Evolutionary conservation across 1,140 invertebrate genomes (phyloP).

Genomic region (Meteorus sp.): DNA sequence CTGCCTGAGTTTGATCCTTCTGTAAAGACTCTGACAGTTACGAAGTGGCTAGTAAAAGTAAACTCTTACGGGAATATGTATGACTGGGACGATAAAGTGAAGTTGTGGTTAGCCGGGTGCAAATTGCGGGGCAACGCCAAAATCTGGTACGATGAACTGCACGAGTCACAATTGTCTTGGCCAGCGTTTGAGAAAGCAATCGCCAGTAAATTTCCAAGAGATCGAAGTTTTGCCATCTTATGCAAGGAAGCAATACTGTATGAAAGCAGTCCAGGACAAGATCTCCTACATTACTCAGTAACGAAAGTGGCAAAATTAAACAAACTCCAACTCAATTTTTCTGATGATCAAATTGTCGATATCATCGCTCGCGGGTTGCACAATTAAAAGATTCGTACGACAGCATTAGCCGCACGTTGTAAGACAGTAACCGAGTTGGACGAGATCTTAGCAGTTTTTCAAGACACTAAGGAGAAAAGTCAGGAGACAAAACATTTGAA

Average conservation of each 20-base stretch:
- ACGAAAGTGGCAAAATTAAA: conserved; percentile 17
- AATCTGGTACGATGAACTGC: conserved; percentile 14
- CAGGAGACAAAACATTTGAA: neutral
- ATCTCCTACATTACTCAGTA: conserved; percentile 22
- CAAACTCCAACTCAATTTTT: conserved; percentile 1
- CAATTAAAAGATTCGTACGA: conserved; percentile 13
- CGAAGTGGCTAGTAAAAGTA: conserved; percentile 12
- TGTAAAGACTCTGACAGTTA: neutral
- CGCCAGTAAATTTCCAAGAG: conserved; percentile 10
- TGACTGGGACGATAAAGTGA: conserved; percentile 15
- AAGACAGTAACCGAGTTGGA: conserved; percentile 13
- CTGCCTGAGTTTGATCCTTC: conserved; percentile 18
- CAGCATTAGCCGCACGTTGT: neutral
- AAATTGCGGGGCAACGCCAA: conserved; percentile 20
- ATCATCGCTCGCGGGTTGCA: conserved; percentile 12
- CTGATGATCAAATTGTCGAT: conserved; percentile 21
- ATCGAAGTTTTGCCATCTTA: neutral
- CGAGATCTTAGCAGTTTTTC: neutral
- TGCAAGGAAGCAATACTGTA: neutral
- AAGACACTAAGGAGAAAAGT: neutral
- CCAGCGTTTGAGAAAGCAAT: neutral
- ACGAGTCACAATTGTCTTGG: neutral
- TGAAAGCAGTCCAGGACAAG: conserved; percentile 27
- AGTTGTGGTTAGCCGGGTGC: conserved; percentile 15
- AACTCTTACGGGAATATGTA: conserved; percentile 14